Base-by-base conservation (phyloP, 2,797 vertebrate genomes). In the Peromyscus aztecus region DNA sequence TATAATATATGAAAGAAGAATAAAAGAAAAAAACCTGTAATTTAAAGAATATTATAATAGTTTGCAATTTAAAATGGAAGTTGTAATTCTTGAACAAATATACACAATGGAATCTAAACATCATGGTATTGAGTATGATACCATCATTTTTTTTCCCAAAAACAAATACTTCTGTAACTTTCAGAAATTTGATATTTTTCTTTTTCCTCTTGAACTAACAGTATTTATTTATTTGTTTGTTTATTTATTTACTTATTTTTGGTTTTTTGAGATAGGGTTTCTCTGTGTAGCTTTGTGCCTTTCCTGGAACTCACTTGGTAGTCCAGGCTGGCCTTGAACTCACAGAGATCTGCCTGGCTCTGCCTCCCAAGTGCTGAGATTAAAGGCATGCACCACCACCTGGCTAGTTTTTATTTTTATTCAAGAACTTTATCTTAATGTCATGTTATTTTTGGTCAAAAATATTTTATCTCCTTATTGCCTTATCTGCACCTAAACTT, bases 41-140 rank as follows among this genome's bases (percentile, higher is more conserved):
- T 83, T 91, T 80, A 59, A 73, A 81, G 31, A 31, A 96, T 71
- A 89, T 63, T 91, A 13, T 86, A 89, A 89, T 69, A 84, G 65
- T 80, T 94, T 94, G 24, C 12, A 31, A 84, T 97, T 96, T 82
- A 37, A 96, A 95, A 85, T 81, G 4, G 77, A 93, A 93, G 19
- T 43, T 90, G 21, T 63, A 90, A 85, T 65, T 90, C 37, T 94
- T 84, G 24, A 23, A 67, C 80, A 89, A 91, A 93, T 37, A 8
- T 91, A 86, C 43, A 61, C 23, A 73, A 61, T 76, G 3, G 14
- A 86, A n/a, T 89, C 34, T 91, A 96, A 94, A 94, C 12, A 89
- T 8, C 7, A 2, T 9, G 23, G 43, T 34, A 87, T 67, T 24
- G 49, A 16, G 34, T 88, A 77, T 84, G 13, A 17, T 49, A 27